These are phyloP conservation scores for Erannis defoliaria DNA, from an alignment of 2,888 invertebrate species.

Conservation along the genomic window DNA sequence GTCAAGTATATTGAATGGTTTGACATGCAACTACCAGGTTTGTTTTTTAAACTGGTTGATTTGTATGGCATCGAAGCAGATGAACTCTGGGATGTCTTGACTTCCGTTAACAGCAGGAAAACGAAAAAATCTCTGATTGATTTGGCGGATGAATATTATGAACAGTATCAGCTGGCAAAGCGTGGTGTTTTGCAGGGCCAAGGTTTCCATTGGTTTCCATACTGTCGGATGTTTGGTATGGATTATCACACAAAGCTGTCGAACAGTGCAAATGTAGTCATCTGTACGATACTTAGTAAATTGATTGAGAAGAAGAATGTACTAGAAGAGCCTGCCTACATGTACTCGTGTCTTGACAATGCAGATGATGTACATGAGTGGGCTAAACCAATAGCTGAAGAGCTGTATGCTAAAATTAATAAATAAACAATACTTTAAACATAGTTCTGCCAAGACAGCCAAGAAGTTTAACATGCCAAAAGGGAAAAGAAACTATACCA, in stretches of 20 bases:
- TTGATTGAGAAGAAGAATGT: not conserved
- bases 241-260: not conserved
- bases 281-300: not conserved
- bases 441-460: not conserved
- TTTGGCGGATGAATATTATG: slow-evolving; percentile 4
- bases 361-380: not conserved
- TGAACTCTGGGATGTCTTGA: slow-evolving; percentile 4
- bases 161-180: not conserved
- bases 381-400: slow-evolving; percentile 1
- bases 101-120: not conserved
- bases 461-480: not conserved
- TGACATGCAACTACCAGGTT: slow-evolving; percentile 5
- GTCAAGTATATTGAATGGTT: slow-evolving; percentile 12
- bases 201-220: slow-evolving; percentile 6
- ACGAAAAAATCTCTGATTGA: not conserved
- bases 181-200: not conserved
- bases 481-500: too few species aligned
- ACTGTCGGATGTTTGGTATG: not conserved
- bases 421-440: not conserved
- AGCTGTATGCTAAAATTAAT: not conserved
- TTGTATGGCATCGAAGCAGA: slow-evolving; percentile 3
- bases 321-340: not conserved
- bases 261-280: not conserved
- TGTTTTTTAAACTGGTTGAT: slow-evolving; percentile 7
- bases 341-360: not conserved